Evolutionary conservation across 2,888 invertebrate genomes (phyloP).

Genomic region (Seira musarum): DNA sequence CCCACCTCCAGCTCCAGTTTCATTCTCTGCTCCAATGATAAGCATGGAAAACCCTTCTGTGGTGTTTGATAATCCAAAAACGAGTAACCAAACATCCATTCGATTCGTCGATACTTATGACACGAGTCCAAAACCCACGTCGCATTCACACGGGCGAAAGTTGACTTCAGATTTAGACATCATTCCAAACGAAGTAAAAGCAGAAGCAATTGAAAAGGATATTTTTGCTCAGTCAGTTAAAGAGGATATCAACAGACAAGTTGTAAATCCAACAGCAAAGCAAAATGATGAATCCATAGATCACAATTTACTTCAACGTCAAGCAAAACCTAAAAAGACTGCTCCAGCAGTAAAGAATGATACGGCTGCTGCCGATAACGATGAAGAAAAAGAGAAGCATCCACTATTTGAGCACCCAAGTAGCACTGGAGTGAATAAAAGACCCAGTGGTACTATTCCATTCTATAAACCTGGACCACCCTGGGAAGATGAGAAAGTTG

Average conservation of each 20-base stretch:
- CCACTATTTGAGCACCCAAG: not conserved
- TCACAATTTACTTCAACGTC: not conserved
- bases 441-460: not conserved
- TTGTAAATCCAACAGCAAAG: not conserved
- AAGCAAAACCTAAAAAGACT: conserved; percentile 3
- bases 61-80: too few species aligned
- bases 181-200: too few species aligned
- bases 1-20: not conserved
- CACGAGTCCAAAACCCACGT: not conserved
- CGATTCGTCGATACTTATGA: too few species aligned
- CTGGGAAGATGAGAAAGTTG: conserved; percentile 35
- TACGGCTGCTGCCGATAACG: too few species aligned
- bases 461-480: conserved; percentile 26
- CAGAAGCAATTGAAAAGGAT: not conserved
- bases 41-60: too few species aligned
- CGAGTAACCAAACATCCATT: too few species aligned
- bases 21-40: too few species aligned
- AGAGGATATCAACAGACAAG: not conserved
- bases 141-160: not conserved
- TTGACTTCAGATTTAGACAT: too few species aligned
- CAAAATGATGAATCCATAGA: not conserved
- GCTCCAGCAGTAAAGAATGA: too few species aligned
- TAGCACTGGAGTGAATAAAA: not conserved
- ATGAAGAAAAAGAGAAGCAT: not conserved
- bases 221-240: not conserved